Evolutionary conservation across 2,888 invertebrate species (phyloP), one percentile per base, ranked within the genome.

Genomic region (Aleiodes alternator): DNA sequence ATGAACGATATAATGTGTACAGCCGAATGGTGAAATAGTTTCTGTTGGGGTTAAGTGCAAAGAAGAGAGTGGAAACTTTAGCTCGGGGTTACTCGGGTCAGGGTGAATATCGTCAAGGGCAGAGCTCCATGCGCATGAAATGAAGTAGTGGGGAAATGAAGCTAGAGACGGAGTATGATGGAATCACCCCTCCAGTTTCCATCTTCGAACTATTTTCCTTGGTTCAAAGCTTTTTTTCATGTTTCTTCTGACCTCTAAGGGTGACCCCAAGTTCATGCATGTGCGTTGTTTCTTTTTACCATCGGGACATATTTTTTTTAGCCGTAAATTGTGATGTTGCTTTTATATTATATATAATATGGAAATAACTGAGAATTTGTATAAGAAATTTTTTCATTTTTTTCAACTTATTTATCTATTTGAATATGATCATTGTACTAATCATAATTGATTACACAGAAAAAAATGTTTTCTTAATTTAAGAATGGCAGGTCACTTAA

Each of bases 51-150:
- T 72, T 69, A 76, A 73, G 78, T 69, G 78, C 34, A 78, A 69
- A 73, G 73, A 79, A 61, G 78, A 43, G 78, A 73, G 9, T 29
- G 31, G 16, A 34, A 75, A 73, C 77, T 80, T 74, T 74, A 76
- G 80, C 74, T 76, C 72, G 79, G 50, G 76, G 43, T 43, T 5
- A 43, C 70, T 71, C 64, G 76, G 79, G 78, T 77, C 78, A 80
- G 81, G 85, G 85, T 85, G 84, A 82, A 79, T 72, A 31, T 80
- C 82, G 84, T 83, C 83, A 82, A 83, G 85, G 86, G 86, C 78
- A 77, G 76, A 68, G 71, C 66, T 66, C 69, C 48, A 12, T 48
- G 55, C 55, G 59, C n/a, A 31, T 51, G 14, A 51, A 23, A 23
- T 31, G 5, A 53, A 53, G 69, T 56, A 53, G 56, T 8, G 51